Evolutionary conservation across 2,888 invertebrate species (phyloP).

Genomic region (Leptinotarsa haldemani): DNA sequence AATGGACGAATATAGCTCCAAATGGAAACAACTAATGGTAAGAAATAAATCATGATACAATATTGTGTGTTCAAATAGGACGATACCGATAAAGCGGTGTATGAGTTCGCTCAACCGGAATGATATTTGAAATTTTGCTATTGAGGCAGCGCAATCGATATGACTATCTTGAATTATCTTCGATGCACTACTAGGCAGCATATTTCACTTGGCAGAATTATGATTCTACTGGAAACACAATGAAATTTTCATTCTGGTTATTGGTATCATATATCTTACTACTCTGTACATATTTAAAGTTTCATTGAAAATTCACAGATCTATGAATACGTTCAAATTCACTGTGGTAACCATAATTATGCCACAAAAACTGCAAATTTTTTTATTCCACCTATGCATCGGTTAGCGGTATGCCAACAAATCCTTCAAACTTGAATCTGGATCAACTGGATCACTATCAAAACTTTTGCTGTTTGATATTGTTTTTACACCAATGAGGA

Average conservation of each 20-base stretch:
- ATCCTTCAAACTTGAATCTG: no score
- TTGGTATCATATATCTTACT: no score
- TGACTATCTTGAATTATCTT: slow-evolving; percentile 46
- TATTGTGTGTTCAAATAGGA: slow-evolving; percentile 50
- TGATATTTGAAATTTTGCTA: slow-evolving; percentile 55
- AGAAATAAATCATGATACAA: slow-evolving; percentile 59
- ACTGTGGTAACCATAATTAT: no score
- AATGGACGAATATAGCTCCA: slow-evolving; percentile 53
- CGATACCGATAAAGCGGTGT: slow-evolving; percentile 53
- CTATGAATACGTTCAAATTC: no score
- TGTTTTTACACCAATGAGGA: no score
- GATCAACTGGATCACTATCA: no score
- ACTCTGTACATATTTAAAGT: no score
- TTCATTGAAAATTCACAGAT: no score
- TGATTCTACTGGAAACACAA: neutral
- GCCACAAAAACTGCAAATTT: no score
- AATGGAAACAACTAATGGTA: slow-evolving; percentile 59
- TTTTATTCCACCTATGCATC: no score
- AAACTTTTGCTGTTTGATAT: no score
- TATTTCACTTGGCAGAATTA: slow-evolving; percentile 33
- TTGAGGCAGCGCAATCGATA: slow-evolving; percentile 51
- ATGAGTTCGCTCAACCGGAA: slow-evolving; percentile 52
- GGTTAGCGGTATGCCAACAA: no score
- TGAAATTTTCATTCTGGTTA: neutral
- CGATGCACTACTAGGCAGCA: slow-evolving; percentile 30